Conservation (phyloP, 2,797 vertebrate genomes). For the Cuniculus paca region DNA sequence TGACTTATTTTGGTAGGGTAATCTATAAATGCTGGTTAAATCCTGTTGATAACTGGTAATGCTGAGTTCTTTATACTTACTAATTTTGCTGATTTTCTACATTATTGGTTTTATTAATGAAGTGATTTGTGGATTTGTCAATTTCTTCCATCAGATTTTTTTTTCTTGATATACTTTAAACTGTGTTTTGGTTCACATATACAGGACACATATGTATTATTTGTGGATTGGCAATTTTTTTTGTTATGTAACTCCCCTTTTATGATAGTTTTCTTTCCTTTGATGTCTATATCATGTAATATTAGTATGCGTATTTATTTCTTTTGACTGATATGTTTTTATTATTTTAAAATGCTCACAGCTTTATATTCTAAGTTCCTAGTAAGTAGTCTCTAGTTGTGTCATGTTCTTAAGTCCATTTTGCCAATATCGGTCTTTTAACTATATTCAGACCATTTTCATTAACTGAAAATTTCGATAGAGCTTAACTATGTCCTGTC, state of each 20-base stretch:
- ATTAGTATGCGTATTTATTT: background rate
- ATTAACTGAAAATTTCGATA: background rate
- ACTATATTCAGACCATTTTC: background rate
- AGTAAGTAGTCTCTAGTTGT: background rate
- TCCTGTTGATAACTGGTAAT: background rate
- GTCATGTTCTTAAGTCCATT: background rate
- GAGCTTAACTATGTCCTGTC: background rate
- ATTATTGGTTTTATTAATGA: background rate
- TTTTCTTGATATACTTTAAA: background rate
- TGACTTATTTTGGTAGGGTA: background rate
- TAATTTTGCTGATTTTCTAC: background rate
- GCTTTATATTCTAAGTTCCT: background rate
- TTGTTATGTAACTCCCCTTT: background rate
- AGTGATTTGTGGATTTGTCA: background rate
- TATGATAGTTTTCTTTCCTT: background rate
- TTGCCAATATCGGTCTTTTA: background rate
- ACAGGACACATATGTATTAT: too few relatives aligned
- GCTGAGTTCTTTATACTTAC: background rate
- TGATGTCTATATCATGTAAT: background rate
- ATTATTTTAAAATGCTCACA: background rate
- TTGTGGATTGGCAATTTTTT: background rate
- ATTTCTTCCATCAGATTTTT: background rate
- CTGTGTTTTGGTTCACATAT: background rate
- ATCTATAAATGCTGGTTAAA: background rate
- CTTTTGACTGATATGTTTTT: background rate